Evolutionary conservation across 2,113 vertebrate species (phyloP), one percentile per base, ranked within the genome.

Genomic region (Abramis brama): DNA sequence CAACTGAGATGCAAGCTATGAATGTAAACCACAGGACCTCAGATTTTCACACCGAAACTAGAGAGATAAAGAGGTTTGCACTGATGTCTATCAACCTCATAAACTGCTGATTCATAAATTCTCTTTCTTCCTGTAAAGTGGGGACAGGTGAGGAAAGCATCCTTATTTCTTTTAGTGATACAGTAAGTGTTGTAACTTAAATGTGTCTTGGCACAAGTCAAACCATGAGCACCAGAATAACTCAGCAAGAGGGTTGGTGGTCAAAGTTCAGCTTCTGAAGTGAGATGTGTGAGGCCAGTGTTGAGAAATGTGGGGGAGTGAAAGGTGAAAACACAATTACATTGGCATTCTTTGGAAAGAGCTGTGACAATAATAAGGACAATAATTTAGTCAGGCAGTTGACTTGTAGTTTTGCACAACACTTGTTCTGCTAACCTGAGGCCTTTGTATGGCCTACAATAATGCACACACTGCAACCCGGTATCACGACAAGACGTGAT

Each of bases 51-150:
- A 43, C 36, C 1, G 70, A 73, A 73, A 43, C 70, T 73, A 43
- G 19, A 43, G 19, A 23, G 10, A 73, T 73, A 43, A 73, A n/a
- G 21, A n/a, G 21, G 70, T 5, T 23, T 12, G 21, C 11, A 23
- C 1, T 43, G 21, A 71, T 43, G 19, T 39, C 33, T 23, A 9
- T 6, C 19, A 11, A 39, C 52, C 6, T 7, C 68, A 19, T 33
- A 45, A 78, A 50, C 45, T 39, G 36, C 52, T 87, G 81, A 87
- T 64, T 64, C n/a, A 64, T 64, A 12, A 2, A 25, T 27, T 64
- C 25, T 30, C 9, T 6, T 9, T 43, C 7, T 79, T 79, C 57
- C 23, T 62, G 33, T 79, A 79, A 79, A 60, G 33, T 62, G 33
- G 3, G 55, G 3, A 62, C 33, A 79, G 77, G 47, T 79, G 57